A percentile compares a stretch with the other conserved stretches of the same genome.
phyloP scores from a whole-genome alignment of 2,888 invertebrate species.

The Lepidonotus clava region DNA sequence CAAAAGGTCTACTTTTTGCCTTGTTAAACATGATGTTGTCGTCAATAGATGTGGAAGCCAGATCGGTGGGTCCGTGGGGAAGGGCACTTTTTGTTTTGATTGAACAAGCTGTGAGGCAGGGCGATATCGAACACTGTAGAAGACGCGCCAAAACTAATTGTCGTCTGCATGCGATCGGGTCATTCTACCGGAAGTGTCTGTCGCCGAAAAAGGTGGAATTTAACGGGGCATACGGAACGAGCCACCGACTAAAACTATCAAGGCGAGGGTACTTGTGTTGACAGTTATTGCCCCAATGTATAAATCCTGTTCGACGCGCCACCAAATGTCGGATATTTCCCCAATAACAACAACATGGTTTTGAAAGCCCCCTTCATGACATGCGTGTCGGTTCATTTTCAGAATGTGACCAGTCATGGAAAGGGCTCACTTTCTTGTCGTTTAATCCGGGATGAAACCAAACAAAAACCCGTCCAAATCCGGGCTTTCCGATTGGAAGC shows the following conservation, averaged over 20 bases:
- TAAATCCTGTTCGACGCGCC: neutral
- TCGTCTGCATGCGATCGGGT: conserved; percentile 34
- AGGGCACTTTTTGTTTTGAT: conserved; percentile 8
- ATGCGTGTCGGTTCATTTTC: neutral
- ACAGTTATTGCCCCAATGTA: conserved; percentile 1
- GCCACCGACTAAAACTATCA: neutral
- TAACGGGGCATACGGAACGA: conserved; percentile 6
- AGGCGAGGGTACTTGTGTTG: neutral
- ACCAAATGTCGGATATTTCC: neutral
- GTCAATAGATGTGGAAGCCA: neutral
- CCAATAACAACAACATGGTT: neutral
- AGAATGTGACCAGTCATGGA: neutral
- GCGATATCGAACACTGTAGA: neutral
- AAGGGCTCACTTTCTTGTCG: neutral
- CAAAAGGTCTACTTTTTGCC: too few species aligned
- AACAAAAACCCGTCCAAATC: neutral
- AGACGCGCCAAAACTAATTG: neutral
- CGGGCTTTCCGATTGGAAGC: neutral
- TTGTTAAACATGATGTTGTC: neutral
- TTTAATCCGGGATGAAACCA: neutral
- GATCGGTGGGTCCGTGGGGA: neutral
- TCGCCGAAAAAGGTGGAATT: conserved; percentile 2
- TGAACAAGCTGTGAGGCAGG: conserved; percentile 39
- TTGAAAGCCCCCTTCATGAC: neutral
- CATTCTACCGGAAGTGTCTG: conserved; percentile 23